Evolutionary conservation across 2,113 vertebrate genomes (phyloP).

Genomic region (Rhadina sibilatrix): DNA sequence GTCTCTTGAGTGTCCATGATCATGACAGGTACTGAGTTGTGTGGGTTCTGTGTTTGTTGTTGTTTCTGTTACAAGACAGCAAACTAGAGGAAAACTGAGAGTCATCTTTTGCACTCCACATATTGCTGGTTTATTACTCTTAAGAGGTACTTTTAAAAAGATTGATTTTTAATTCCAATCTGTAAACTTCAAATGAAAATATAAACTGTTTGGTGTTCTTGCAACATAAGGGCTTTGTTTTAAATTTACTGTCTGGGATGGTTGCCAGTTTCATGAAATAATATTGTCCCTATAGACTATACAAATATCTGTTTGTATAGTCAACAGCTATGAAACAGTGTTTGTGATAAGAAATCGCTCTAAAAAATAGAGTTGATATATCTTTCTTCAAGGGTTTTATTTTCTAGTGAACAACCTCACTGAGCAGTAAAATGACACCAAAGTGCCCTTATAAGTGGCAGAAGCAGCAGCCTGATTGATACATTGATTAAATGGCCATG

Average conservation of each 20-base stretch:
- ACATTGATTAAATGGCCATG: not conserved
- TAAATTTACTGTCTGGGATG: not conserved
- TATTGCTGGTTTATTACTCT: not conserved
- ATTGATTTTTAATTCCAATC: not conserved
- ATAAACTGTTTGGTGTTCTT: not conserved
- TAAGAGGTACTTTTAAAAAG: not conserved
- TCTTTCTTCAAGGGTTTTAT: not conserved
- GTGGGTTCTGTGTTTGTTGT: accelerated
- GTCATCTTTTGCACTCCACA: not conserved
- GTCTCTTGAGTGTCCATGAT: not conserved
- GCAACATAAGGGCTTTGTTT: not conserved
- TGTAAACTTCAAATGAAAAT: not conserved
- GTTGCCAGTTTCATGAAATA: not conserved
- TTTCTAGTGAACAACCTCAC: not conserved
- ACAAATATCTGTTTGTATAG: not conserved
- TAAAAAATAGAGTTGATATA: not conserved
- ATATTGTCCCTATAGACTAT: not conserved
- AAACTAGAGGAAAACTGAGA: not conserved
- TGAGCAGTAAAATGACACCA: not conserved
- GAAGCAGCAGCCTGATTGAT: not conserved
- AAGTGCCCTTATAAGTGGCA: not conserved
- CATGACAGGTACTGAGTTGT: not conserved
- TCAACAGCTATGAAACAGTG: not conserved
- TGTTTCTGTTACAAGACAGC: not conserved
- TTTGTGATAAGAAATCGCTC: not conserved